Evolutionary conservation across 2,797 vertebrate species (phyloP).

Genomic region (Paguma larvata): DNA sequence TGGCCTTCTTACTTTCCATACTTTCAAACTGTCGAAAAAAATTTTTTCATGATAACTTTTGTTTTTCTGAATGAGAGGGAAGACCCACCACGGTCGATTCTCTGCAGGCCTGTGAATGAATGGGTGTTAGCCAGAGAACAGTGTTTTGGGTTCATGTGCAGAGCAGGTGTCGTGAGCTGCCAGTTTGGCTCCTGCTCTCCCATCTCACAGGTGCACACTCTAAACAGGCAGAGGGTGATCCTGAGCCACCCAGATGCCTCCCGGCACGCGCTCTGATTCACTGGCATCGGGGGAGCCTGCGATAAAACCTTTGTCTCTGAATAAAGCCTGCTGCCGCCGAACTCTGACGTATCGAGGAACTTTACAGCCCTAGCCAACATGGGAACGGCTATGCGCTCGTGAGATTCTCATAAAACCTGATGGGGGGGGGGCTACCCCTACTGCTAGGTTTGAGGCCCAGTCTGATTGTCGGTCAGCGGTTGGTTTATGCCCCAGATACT

Average conservation of each 20-base stretch:
- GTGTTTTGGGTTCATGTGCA: background rate
- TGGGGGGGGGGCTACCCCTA: background rate
- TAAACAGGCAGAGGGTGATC: too few species aligned
- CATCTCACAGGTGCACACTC: background rate
- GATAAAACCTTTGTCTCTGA: background rate
- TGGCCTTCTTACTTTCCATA: background rate
- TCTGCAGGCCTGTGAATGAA: background rate
- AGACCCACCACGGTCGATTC: background rate
- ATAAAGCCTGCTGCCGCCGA: background rate
- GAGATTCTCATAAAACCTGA: background rate
- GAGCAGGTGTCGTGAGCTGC: background rate
- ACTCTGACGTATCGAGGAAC: background rate
- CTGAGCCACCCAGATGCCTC: accelerated
- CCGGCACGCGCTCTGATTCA: accelerated
- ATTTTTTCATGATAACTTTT: too few species aligned
- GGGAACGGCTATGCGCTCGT: background rate
- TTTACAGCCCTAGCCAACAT: background rate
- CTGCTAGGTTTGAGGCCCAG: background rate
- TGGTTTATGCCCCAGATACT: background rate
- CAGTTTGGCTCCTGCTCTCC: accelerated
- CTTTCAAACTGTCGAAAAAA: background rate
- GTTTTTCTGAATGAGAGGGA: background rate
- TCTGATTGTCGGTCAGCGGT: too few species aligned
- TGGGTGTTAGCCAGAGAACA: background rate
- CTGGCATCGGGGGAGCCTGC: background rate